phyloP scores from a whole-genome alignment of 2,113 vertebrate genomes.

The Puma concolor region DNA sequence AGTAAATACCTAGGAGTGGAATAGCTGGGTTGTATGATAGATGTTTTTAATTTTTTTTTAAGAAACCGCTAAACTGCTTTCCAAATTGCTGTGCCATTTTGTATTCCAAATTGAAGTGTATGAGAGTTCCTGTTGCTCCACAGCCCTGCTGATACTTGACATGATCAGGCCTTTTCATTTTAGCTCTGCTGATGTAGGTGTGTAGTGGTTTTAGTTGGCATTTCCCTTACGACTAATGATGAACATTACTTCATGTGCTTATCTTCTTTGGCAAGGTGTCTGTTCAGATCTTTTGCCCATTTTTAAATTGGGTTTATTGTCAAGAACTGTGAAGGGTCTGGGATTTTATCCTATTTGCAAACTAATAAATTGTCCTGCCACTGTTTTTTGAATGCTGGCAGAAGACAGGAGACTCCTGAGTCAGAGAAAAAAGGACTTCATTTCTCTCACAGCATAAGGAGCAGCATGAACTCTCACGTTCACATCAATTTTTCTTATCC shows the following conservation, averaged over 20 bases:
- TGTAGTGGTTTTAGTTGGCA: background rate
- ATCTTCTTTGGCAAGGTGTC: background rate
- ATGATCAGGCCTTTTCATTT: background rate
- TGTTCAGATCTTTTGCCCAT: background rate
- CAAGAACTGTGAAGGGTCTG: background rate
- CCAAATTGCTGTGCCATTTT: background rate
- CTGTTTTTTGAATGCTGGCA: background rate
- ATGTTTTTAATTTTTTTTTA: background rate
- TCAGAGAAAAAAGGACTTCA: background rate
- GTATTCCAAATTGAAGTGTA: background rate
- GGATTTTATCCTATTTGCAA: conserved; percentile 7
- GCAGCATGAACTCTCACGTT: background rate
- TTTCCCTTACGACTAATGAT: background rate
- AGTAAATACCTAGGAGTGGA: conserved; percentile 1
- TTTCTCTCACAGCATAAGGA: background rate
- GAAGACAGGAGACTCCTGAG: background rate
- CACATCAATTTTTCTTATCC: background rate
- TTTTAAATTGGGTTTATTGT: conserved; percentile 8
- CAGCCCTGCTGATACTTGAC: background rate
- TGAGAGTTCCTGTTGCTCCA: background rate
- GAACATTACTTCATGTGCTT: background rate
- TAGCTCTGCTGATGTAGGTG: background rate
- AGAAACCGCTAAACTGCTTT: background rate
- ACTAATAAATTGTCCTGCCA: background rate
- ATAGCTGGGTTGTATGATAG: background rate